Conservation (phyloP, 1,140 invertebrate genomes). For the Drosophila eugracilis region DNA sequence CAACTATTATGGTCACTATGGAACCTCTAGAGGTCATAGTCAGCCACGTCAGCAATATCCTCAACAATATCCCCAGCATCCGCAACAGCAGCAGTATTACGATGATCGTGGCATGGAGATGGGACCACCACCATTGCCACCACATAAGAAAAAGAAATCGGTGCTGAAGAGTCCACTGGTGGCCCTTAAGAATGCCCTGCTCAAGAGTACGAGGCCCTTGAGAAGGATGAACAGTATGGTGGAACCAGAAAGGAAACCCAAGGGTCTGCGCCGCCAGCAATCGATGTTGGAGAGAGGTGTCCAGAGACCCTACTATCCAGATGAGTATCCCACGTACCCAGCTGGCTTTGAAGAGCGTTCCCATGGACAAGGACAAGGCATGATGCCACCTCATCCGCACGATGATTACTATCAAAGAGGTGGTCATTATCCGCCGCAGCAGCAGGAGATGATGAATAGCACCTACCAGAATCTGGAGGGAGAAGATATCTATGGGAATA, state of each 20-base stretch:
- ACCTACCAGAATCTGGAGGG: constrained; percentile 82
- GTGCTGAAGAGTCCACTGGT: constrained; percentile 77
- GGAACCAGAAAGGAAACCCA: constrained; percentile 76
- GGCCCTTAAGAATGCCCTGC: constrained; percentile 78
- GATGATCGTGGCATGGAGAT: constrained; percentile 65
- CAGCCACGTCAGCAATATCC: constrained; percentile 31
- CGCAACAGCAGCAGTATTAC: constrained; percentile 67
- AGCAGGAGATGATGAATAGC: constrained; percentile 77
- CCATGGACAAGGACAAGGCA: constrained; percentile 17
- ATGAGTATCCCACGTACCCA: constrained; percentile 80
- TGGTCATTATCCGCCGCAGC: constrained; percentile 52
- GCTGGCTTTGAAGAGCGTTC: constrained; percentile 64
- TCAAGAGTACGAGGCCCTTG: constrained; percentile 76
- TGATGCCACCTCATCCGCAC: constrained; percentile 31
- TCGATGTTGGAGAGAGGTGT: constrained; percentile 82
- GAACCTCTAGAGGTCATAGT: constrained; percentile 32
- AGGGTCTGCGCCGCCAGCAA: constrained; percentile 75
- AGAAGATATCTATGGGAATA: constrained; percentile 82
- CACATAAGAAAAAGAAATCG: constrained; percentile 82
- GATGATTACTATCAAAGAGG: constrained; percentile 62
- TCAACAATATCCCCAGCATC: constrained; percentile 12
- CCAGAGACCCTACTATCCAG: constrained; percentile 77
- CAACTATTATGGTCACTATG: constrained; percentile 70
- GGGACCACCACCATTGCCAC: constrained; percentile 66
- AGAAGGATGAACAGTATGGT: constrained; percentile 84